These are phyloP conservation scores for Dipodomys ordii DNA, from an alignment of 2,113 vertebrate species.

Conservation along the genomic window DNA sequence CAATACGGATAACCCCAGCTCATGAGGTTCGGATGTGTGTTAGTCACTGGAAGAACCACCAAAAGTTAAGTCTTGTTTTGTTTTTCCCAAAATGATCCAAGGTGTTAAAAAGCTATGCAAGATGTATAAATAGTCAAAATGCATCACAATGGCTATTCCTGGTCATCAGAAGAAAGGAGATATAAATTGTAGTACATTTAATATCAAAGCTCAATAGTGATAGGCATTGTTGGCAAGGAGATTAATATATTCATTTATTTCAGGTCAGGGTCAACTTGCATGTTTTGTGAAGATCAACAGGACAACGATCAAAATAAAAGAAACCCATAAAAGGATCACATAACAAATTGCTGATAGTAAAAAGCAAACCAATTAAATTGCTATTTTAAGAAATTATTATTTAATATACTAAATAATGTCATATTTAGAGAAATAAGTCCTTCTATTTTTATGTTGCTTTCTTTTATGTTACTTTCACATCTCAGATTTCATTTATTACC, in stretches of 20 bases:
- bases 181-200: not conserved
- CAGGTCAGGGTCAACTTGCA: not conserved
- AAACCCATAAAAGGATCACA: not conserved
- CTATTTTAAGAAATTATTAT: too few species aligned
- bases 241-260: not conserved
- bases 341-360: not conserved
- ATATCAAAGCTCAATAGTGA: not conserved
- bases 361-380: not conserved
- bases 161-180: not conserved
- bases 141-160: not conserved
- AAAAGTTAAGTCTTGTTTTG: not conserved
- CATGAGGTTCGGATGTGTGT: not conserved
- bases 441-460: not conserved
- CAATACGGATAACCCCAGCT: not conserved
- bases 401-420: not conserved
- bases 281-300: not conserved
- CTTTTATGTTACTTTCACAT: not conserved
- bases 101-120: not conserved
- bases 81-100: not conserved
- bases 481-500: not conserved
- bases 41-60: not conserved
- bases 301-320: not conserved
- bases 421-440: not conserved
- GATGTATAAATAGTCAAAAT: not conserved
- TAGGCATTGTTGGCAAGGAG: not conserved